Evolutionary conservation across 2,113 vertebrate genomes (phyloP).

Genomic region (Callaeas wilsoni): DNA sequence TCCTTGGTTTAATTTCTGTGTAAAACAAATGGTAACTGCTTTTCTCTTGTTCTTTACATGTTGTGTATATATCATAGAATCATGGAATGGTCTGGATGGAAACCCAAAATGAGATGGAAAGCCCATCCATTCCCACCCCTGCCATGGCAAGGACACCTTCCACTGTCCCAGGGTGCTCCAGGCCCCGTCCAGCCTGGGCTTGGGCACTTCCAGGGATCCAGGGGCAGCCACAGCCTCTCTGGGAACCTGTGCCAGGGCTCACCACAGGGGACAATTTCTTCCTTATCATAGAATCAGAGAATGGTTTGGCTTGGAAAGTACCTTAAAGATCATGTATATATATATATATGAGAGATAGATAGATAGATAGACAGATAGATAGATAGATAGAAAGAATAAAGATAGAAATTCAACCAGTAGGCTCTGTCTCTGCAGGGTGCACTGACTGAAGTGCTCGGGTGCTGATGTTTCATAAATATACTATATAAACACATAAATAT

Average conservation of each 20-base stretch:
- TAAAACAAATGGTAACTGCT: background rate
- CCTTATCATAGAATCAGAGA: background rate
- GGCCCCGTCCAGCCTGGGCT: background rate
- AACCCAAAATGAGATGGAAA: background rate
- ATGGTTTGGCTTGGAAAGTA: background rate
- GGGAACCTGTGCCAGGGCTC: background rate
- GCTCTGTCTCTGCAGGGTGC: background rate
- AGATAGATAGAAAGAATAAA: background rate
- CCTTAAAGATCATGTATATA: background rate
- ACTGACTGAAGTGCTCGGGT: background rate
- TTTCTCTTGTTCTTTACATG: background rate
- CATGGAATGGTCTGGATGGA: background rate
- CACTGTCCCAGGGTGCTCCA: background rate
- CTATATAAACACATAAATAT: background rate
- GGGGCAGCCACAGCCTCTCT: background rate
- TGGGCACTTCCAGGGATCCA: background rate
- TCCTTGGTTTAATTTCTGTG: background rate
- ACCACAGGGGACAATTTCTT: background rate
- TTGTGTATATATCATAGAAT: background rate
- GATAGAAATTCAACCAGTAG: background rate
- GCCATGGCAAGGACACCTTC: background rate
- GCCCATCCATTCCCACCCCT: background rate
- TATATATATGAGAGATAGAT: background rate
- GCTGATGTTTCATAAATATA: background rate
- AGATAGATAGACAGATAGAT: background rate